These are phyloP conservation scores for Crax fasciolata DNA, from an alignment of 2,797 vertebrate genomes.

Conservation along the genomic window DNA sequence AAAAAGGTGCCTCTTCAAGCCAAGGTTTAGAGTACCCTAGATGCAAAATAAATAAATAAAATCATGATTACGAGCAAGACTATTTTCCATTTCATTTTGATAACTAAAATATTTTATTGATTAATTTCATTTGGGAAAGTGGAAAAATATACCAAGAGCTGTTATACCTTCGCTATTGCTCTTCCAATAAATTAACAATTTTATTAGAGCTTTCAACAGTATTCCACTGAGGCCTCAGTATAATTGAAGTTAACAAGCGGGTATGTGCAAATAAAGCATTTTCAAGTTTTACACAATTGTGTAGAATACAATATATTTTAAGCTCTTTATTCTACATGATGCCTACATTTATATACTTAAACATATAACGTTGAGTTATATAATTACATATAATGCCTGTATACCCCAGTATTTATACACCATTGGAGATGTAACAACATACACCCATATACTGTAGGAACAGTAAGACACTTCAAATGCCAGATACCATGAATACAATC, in stretches of 20 bases:
- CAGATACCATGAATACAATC: not conserved
- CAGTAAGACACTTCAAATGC: not conserved
- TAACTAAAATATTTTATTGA: not conserved
- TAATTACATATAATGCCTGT: not conserved
- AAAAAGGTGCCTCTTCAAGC: not conserved
- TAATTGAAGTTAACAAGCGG: not conserved
- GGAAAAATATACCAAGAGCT: not conserved
- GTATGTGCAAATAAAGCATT: not conserved
- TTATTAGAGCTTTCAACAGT: not conserved
- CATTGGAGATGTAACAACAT: not conserved
- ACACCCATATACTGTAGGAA: not conserved
- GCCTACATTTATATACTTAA: not conserved
- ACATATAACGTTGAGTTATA: accelerated
- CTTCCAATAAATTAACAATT: not conserved
- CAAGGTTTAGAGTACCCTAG: not conserved
- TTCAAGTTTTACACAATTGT: not conserved
- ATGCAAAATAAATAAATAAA: not conserved
- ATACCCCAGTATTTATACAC: not conserved
- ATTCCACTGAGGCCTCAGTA: not conserved
- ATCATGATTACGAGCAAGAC: not conserved
- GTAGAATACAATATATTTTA: not conserved
- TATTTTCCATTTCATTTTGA: not conserved
- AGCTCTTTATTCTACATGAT: not conserved
- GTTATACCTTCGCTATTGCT: not conserved
- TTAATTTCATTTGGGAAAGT: not conserved